Conservation (phyloP, 2,797 vertebrate genomes). For the Rhodeus uyekii region DNA sequence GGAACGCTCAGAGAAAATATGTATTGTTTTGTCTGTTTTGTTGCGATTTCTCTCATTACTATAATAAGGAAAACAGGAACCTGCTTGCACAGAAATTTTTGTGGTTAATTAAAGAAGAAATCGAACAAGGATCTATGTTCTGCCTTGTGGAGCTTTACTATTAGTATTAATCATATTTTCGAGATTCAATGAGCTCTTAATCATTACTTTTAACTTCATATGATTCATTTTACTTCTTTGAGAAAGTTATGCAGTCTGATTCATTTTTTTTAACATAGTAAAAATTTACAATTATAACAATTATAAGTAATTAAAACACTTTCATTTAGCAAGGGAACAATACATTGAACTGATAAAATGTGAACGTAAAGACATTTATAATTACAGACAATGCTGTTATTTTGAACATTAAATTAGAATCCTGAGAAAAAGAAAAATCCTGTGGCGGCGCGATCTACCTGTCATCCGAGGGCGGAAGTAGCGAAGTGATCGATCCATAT, state of each 20-base stretch:
- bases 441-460: too few relatives aligned
- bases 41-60: conserved; percentile 3
- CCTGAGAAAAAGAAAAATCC: background rate
- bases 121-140: background rate
- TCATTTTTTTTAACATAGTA: background rate
- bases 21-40: background rate
- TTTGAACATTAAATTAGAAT: background rate
- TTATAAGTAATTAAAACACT: too few relatives aligned
- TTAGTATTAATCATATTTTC: background rate
- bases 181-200: background rate
- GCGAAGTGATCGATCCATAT: too few relatives aligned
- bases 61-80: background rate
- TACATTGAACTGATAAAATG: background rate
- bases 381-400: background rate
- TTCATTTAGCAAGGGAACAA: background rate
- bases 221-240: background rate
- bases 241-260: background rate
- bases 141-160: background rate
- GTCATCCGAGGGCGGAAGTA: too few relatives aligned
- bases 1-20: conserved; percentile 13
- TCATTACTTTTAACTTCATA: background rate
- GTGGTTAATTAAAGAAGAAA: background rate
- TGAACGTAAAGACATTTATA: background rate
- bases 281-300: too few relatives aligned
- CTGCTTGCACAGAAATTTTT: background rate